Evolutionary conservation across 2,888 invertebrate genomes (phyloP).

Genomic region (Orchesella flavescens): DNA sequence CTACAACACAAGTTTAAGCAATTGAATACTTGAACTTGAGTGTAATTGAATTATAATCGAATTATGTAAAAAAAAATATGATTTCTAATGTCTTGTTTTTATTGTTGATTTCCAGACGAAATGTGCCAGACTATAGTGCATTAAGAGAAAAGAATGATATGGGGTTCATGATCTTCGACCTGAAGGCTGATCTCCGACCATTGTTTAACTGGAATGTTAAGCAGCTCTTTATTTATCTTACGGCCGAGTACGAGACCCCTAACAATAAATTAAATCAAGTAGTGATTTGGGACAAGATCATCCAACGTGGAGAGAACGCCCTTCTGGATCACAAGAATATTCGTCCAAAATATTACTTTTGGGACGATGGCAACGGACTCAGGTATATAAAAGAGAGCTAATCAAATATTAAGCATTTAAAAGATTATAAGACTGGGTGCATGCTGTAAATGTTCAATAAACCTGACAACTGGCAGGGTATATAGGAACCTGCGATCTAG

Average conservation of each 20-base stretch:
- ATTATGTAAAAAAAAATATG: no score
- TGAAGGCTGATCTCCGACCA: slow-evolving; percentile 91
- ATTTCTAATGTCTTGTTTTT: background rate
- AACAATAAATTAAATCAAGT: slow-evolving; percentile 93
- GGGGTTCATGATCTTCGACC: slow-evolving; percentile 94
- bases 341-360: slow-evolving; percentile 99
- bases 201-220: slow-evolving; percentile 99
- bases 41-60: no score
- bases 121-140: slow-evolving; percentile 96
- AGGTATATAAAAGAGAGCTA: slow-evolving; percentile 83
- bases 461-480: no score
- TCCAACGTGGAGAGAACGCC: slow-evolving; percentile 94
- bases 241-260: slow-evolving; percentile 94
- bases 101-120: slow-evolving; percentile 82
- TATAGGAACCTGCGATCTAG: no score
- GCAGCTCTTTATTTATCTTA: slow-evolving; percentile 95
- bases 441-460: no score
- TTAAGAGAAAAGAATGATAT: slow-evolving; percentile 95
- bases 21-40: no score
- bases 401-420: no score
- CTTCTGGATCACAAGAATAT: slow-evolving; percentile 92
- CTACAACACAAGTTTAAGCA: slow-evolving; percentile 18
- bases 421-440: no score
- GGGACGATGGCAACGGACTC: slow-evolving; percentile 98
- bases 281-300: slow-evolving; percentile 99